Evolutionary conservation across 2,113 vertebrate genomes (phyloP), one percentile per base, ranked within the genome.

Genomic region (Carassius carassius): DNA sequence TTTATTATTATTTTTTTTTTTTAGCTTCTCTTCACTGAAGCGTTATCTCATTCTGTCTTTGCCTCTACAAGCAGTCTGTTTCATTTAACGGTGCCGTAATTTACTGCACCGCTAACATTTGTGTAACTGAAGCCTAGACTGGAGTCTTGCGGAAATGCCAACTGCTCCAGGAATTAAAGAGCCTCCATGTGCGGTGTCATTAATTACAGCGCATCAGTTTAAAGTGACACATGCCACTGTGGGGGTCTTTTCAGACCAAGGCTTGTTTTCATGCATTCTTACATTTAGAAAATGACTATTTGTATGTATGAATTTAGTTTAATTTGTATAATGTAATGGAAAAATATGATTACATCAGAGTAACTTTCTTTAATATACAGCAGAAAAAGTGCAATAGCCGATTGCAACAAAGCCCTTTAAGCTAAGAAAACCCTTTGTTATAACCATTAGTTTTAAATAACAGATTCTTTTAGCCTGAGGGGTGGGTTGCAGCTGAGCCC

Each of bases 1-100:
- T 93, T 73, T 85, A n/a, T n/a, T n/a, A n/a, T 77, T 86, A 78
- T 93, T 93, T 73, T 85, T 29, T 29, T 29, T 29, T 77, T 86
- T 81, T 44, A 83, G 80, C 79, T 76, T 86, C 86, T 88, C 81
- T 87, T 76, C 73, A 75, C 79, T 88, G 78, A 73, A 91, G 89
- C 79, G 41, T 77, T 70, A 78, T 56, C 85, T 89, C 89, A 41
- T 78, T 90, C 88, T 82, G 69, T 81, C 86, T 84, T 84, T 84
- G 63, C 44, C 47, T 85, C 88, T 67, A 72, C 35, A 89, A 89
- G 85, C 83, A 86, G 83, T 82, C 19, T 0, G 85, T 75, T 81
- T 90, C 88, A 88, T 91, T 94, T 80, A 87, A 86, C 81, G 73
- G 70, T 25, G 85, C 82, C 56, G 12, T 70, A 81, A 81, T 81